Evolutionary conservation across 2,113 vertebrate species (phyloP).

Genomic region (Sitta europaea): DNA sequence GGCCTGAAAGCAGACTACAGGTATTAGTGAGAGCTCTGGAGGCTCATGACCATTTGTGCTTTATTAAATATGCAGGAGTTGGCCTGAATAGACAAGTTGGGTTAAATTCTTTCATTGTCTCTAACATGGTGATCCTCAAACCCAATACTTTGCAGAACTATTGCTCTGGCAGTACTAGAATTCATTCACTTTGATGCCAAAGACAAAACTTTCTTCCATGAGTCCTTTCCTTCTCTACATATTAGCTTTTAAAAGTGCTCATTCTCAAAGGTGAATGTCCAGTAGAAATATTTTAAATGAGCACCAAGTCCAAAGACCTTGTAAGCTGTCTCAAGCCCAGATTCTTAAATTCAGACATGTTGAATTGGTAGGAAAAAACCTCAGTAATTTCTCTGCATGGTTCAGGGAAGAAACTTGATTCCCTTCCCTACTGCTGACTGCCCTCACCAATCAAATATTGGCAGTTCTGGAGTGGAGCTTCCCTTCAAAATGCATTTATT

Average conservation of each 20-base stretch:
- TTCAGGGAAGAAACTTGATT: neutral
- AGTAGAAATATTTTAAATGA: neutral
- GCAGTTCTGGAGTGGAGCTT: neutral
- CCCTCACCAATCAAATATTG: neutral
- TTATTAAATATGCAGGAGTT: neutral
- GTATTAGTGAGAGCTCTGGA: neutral
- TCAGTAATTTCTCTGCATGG: neutral
- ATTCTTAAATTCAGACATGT: neutral
- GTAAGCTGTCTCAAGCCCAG: neutral
- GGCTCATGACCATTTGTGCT: neutral
- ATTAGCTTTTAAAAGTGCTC: neutral
- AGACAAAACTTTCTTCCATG: neutral
- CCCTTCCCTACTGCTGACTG: neutral
- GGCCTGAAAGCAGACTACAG: too few species aligned
- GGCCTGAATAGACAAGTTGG: neutral
- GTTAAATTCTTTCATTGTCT: neutral
- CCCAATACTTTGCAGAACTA: neutral
- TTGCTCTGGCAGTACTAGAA: neutral
- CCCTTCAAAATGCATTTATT: neutral
- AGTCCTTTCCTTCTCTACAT: neutral
- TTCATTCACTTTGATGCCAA: neutral
- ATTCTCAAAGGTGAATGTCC: neutral
- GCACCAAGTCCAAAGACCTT: neutral
- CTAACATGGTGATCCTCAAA: neutral
- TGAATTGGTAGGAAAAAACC: neutral